Evolutionary conservation across 2,113 vertebrate species (phyloP).

Genomic region (Dolichallabes microphthalmus): DNA sequence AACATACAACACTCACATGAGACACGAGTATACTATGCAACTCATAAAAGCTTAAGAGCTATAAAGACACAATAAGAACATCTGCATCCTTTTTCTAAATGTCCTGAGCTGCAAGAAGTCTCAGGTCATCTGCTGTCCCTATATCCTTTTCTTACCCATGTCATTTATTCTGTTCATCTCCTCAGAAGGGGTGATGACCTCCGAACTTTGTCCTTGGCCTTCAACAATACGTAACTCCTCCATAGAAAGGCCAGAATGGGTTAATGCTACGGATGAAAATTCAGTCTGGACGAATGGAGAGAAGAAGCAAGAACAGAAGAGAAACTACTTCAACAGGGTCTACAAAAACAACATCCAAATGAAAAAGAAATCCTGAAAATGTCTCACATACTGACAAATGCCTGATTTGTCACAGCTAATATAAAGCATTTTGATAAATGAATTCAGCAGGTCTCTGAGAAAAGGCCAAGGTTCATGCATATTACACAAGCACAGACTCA

Average conservation of each 20-base stretch:
- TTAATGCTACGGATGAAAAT: slow-evolving; percentile 81
- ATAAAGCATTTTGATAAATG: background rate
- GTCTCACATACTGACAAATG: slow-evolving; percentile 16
- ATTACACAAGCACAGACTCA: background rate
- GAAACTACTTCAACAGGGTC: background rate
- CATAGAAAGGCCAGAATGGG: slow-evolving; percentile 86
- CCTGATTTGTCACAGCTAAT: background rate
- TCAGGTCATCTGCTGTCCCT: slow-evolving; percentile 40
- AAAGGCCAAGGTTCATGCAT: background rate
- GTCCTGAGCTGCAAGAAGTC: background rate
- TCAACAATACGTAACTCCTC: slow-evolving; percentile 96
- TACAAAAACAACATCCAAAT: background rate
- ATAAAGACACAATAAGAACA: background rate
- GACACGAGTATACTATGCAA: background rate
- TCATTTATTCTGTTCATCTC: slow-evolving; percentile 90
- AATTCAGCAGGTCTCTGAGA: background rate
- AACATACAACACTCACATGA: slow-evolving; percentile 46
- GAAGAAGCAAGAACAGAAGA: background rate
- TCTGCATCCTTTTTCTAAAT: background rate
- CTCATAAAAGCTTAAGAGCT: background rate
- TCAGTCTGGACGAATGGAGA: slow-evolving; percentile 73
- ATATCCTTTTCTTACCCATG: slow-evolving; percentile 72
- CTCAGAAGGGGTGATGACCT: slow-evolving; percentile 86
- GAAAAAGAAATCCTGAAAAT: slow-evolving; percentile 15
- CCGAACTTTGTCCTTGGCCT: slow-evolving; percentile 94